Conservation (phyloP, 2,113 vertebrate species). For the Microtus montanus region DNA sequence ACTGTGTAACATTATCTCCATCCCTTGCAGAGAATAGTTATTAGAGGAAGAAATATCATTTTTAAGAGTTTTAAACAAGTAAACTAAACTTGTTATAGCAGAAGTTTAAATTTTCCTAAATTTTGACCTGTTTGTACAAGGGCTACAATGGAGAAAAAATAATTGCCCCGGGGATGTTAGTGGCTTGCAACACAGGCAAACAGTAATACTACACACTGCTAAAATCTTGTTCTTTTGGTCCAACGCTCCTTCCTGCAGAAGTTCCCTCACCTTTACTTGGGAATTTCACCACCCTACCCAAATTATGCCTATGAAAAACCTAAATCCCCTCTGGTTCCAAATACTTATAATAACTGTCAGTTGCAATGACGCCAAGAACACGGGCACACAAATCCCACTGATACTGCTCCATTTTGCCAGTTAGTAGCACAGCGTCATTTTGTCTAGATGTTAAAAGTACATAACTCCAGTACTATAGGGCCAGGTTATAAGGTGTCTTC, state of each 20-base stretch:
- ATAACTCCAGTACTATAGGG: background rate
- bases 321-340: background rate
- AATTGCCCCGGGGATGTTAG: background rate
- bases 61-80: background rate
- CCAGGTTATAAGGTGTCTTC: background rate
- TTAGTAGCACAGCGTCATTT: background rate
- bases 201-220: background rate
- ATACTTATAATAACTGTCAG: background rate
- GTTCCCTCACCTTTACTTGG: background rate
- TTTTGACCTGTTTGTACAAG: background rate
- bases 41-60: background rate
- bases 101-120: background rate
- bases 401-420: background rate
- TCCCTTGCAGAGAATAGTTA: background rate
- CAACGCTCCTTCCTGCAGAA: background rate
- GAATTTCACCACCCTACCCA: background rate
- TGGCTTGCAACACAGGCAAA: background rate
- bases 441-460: background rate
- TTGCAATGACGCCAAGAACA: background rate
- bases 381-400: background rate
- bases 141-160: background rate
- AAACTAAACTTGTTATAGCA: background rate
- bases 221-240: background rate
- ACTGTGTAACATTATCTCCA: background rate
- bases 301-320: background rate